Evolutionary conservation across 2,888 invertebrate genomes (phyloP), one percentile per base, ranked within the genome.

Genomic region (Hoplodrina blanda): DNA sequence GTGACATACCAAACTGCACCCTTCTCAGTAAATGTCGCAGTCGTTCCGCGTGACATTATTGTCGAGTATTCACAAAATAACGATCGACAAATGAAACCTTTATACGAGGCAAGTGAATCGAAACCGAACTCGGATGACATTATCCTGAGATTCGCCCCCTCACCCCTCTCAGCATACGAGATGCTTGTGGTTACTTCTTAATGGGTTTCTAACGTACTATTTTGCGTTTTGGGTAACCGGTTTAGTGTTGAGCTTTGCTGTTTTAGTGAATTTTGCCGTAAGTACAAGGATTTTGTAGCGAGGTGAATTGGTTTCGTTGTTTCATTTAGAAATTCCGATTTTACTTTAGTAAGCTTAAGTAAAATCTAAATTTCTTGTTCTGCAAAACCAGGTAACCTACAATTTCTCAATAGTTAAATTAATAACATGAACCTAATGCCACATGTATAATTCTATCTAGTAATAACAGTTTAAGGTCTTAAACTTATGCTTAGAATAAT

Each of bases 171-270:
- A 82, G 87, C 85, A 85, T 85, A 87, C 78, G 76, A 81, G 82
- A 87, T 84, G 74, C 62, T 75, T 75, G 82, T 63, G 87, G 88
- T 85, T 88, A 74, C 72, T 50, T 69, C 81, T 64, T 85, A 85
- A 85, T 87, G 80, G 76, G 77, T 72, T 81, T 70, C 65, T 59
- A 67, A 70, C 67, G 69, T 81, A 76, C 69, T 80, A 76, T 81
- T 73, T 71, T 72, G 66, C 74, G 72, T 76, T 78, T 76, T 76
- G 62, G 56, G 73, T 56, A 69, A 74, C 64, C 61, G 63, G 68
- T 72, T 78, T 76, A 80, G 63, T 61, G 59, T 63, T 15, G 66
- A 44, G 63, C 13, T 76, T 54, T 62, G 25, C 46, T 64, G 50
- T 77, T 64, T 56, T 30, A 57, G 46, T 20, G 44, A 20, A 41